Evolutionary conservation across 2,113 vertebrate genomes (phyloP).

Genomic region (Gopherus evgoodei): DNA sequence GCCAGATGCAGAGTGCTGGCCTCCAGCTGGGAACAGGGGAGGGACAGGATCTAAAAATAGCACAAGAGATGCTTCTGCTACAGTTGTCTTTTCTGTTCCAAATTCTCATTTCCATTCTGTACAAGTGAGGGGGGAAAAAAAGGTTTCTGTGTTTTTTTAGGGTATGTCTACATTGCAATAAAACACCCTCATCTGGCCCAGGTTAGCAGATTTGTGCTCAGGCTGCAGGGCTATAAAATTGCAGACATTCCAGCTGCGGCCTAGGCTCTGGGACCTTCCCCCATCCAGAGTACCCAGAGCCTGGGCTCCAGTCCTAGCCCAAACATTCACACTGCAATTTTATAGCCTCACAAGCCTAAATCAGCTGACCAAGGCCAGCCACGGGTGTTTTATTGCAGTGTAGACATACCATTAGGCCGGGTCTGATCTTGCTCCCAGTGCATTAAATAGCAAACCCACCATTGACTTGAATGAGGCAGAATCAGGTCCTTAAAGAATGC

Average conservation of each 20-base stretch:
- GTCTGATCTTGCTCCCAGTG: background rate
- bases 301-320: background rate
- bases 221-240: background rate
- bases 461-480: background rate
- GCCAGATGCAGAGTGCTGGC: background rate
- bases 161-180: background rate
- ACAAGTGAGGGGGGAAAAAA: background rate
- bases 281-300: background rate
- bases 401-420: background rate
- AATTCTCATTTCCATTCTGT: conserved; percentile 11
- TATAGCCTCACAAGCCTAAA: background rate
- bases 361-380: background rate
- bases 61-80: conserved; percentile 27
- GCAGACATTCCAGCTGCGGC: background rate
- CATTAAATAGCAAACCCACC: conserved; percentile 28
- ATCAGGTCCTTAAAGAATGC: background rate
- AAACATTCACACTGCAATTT: background rate
- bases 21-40: conserved; percentile 16
- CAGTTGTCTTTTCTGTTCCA: background rate
- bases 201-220: background rate
- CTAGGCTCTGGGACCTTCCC: background rate
- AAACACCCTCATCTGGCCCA: background rate
- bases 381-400: background rate
- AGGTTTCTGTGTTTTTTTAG: conserved; percentile 10
- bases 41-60: conserved; percentile 39